Evolutionary conservation across 1,140 invertebrate genomes (phyloP), one percentile per base, ranked within the genome.

Genomic region (Rhopalosiphum maidis): DNA sequence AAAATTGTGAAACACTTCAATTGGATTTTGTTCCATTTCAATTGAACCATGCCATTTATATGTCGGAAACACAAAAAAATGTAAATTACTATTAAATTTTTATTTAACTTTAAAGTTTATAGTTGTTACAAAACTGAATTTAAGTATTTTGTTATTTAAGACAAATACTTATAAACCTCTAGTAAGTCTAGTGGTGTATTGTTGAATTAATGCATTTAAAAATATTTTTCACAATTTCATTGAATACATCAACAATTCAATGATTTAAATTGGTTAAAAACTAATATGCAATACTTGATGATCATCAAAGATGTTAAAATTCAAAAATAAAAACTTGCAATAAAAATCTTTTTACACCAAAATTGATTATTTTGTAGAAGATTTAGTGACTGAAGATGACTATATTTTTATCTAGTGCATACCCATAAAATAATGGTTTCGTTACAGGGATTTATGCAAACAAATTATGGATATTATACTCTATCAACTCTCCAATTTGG

Each of bases 21-120:
- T 43, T 93, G 30, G 15, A 54, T 86, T 93, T 93, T 86, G 7
- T 93, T 54, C 91, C 91, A 85, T 93, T n/a, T 43, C 35, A 86
- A 55, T 46, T 93, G 37, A 51, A 85, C 6, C 82, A 93, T 93
- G 82, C 46, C 25, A 54, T 85, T 54, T 86, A 93, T 93, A 21
- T 55, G 0, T 43, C 35, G 6, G 82, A 41, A 55, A n/a, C n/a
- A 30, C 48, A 41, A n/a, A 85, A 43, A 90, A 68, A 86, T 1
- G 91, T 93, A 93, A 86, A 55, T 41, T 55, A 41, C 30, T n/a
- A n/a, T 51, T 9, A 15, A 46, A 15, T 86, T 85, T 41, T 35
- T 88, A n/a, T 51, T 88, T 46, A 48, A 87, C 0, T 37, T 48
- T 87, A 2, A 46, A 15, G n/a, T 68, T 68, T 60, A 0, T 60